Evolutionary conservation across 2,797 vertebrate species (phyloP).

Genomic region (Bryconaethiops microstoma): DNA sequence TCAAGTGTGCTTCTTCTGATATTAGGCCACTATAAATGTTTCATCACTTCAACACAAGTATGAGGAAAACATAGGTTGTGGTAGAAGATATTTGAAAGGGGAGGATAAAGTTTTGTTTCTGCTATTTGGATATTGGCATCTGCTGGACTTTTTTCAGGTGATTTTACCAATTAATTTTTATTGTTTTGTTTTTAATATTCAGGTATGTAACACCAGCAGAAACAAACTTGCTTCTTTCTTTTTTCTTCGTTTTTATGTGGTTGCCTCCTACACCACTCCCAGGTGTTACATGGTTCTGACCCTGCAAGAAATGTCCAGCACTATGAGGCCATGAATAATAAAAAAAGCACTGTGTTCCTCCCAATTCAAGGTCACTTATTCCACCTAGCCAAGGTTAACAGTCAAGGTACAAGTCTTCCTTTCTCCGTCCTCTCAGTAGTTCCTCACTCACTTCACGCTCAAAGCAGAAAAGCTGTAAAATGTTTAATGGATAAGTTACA

Average conservation of each 20-base stretch:
- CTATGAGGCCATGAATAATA: constrained; percentile 29
- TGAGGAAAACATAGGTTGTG: constrained; percentile 36
- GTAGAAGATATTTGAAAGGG: not conserved
- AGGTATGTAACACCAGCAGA: not conserved
- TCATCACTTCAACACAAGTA: constrained; percentile 32
- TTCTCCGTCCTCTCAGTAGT: constrained; percentile 13
- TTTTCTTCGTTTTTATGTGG: constrained; percentile 21
- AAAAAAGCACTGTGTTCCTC: constrained; percentile 10
- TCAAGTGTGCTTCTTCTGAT: constrained; percentile 57
- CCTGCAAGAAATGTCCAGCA: not conserved
- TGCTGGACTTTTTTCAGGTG: not conserved
- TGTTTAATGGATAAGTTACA: constrained; percentile 5
- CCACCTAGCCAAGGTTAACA: constrained; percentile 41
- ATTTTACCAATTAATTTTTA: not conserved
- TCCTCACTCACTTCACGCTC: constrained; percentile 19
- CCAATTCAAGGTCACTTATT: constrained; percentile 14
- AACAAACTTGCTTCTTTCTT: not conserved
- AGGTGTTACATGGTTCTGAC: constrained; percentile 20
- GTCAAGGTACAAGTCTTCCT: constrained; percentile 24
- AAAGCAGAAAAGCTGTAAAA: constrained; percentile 19
- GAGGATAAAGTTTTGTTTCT: not conserved
- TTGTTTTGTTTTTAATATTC: not conserved
- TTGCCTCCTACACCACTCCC: constrained; percentile 23
- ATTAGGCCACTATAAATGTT: constrained; percentile 43
- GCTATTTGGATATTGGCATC: not conserved